Evolutionary conservation across 2,797 vertebrate genomes (phyloP).

Genomic region (Gobionotothen gibberifrons): DNA sequence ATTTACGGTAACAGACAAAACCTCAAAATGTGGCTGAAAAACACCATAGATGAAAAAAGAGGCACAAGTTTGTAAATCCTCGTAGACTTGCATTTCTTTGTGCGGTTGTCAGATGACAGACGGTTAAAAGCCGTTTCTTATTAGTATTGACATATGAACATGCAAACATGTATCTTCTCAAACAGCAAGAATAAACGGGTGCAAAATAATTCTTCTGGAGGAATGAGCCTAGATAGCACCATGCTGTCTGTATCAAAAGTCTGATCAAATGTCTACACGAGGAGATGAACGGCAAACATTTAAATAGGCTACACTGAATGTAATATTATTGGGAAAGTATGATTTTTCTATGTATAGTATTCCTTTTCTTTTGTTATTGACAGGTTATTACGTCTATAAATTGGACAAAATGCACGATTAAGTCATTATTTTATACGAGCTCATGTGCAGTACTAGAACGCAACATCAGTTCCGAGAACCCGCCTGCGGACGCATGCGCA

Average conservation of each 20-base stretch:
- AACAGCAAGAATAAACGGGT: not conserved
- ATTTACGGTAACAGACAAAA: too few relatives aligned
- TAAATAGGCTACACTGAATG: not conserved
- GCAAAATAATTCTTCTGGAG: not conserved
- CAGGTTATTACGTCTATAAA: not conserved
- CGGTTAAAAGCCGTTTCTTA: too few relatives aligned
- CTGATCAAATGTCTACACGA: not conserved
- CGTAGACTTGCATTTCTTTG: not conserved
- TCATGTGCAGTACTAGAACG: conserved; percentile 29
- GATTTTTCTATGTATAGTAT: not conserved
- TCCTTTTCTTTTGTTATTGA: too few relatives aligned
- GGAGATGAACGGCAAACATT: not conserved
- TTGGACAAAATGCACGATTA: not conserved
- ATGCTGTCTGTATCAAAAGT: not conserved
- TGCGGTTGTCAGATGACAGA: not conserved
- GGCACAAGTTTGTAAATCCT: not conserved
- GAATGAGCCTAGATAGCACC: not conserved
- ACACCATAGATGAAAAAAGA: too few relatives aligned
- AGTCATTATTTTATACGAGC: accelerated
- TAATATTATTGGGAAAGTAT: not conserved
- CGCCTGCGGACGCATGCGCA: conserved; percentile 80
- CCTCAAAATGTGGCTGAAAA: too few relatives aligned
- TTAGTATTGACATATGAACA: not conserved
- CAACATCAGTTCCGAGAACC: conserved; percentile 24
- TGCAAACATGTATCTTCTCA: not conserved